These are phyloP conservation scores for Cinara cedri DNA, from an alignment of 2,888 invertebrate species.

Conservation along the genomic window DNA sequence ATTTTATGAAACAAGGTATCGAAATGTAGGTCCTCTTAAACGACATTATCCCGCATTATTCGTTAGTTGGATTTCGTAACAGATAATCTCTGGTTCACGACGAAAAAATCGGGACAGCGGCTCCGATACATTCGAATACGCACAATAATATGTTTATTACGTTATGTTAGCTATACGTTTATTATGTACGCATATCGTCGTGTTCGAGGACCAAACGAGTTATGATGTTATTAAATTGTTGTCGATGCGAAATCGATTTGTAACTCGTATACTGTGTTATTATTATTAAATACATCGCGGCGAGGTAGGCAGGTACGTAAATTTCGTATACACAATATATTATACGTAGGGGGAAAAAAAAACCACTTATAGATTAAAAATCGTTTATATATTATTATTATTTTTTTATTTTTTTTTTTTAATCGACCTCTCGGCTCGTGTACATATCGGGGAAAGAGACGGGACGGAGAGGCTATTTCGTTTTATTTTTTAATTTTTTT, in stretches of 20 bases:
- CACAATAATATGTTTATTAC: constrained; percentile 2
- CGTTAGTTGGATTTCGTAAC: no score
- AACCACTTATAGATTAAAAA: constrained; percentile 53
- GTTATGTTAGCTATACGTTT: no score
- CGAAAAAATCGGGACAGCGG: no score
- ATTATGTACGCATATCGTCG: no score
- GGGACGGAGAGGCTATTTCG: constrained; percentile 14
- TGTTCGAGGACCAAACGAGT: not conserved
- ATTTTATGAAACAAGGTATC: no score
- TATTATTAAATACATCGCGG: not conserved
- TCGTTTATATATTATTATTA: no score
- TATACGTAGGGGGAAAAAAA: not conserved
- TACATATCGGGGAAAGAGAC: no score
- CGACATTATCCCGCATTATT: no score
- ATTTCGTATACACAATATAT: constrained; percentile 3
- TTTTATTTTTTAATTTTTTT: constrained; percentile 34
- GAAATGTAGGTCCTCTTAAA: no score
- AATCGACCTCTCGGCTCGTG: constrained; percentile 1
- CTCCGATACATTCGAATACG: no score
- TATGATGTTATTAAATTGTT: not conserved
- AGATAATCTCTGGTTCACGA: no score
- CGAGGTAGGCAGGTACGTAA: not conserved
- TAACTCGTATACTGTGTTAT: not conserved
- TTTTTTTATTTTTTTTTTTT: no score
- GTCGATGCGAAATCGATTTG: constrained; percentile 22